Evolutionary conservation across 1,140 invertebrate species (phyloP), one percentile per base, ranked within the genome.

Genomic region (Mamestra configurata): DNA sequence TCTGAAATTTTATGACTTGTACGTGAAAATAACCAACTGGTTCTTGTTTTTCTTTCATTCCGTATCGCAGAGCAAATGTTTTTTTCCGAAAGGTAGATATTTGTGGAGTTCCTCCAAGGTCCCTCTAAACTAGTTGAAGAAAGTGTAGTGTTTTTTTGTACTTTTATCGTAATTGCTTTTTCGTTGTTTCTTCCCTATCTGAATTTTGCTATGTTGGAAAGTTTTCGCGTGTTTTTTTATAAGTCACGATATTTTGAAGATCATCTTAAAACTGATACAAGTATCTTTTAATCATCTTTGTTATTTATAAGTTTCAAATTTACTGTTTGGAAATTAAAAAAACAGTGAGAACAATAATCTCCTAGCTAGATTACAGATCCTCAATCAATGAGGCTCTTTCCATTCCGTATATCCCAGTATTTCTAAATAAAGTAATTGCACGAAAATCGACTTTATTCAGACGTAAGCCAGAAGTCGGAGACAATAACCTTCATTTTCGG

Each of bases 11-110:
- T 57, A 57, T 31, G 24, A 27, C 55, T 27, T 27, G 22, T 57
- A 57, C 55, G 24, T 57, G 22, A 57, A 57, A 57, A 57, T 57
- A 57, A 57, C 22, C 55, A 57, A 13, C 10, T 57, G 55, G 27
- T 27, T 24, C 20, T 24, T 55, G 22, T 57, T 27, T 57, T 57
- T 57, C 24, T 57, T 57, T 27, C 55, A 55, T 57, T 57, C n/a
- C 15, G 13, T 7, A 57, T 27, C 7, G 51, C 22, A 27, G 22
- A 27, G 55, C 4, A 57, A 15, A 27, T 57, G 24, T 57, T 57
- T 31, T 55, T 57, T 57, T 57, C 15, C 3, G 27, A 10, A 15
- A 57, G 24, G 24, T 27, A 27, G 55, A 57, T 57, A 27, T 57
- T 27, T 57, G 22, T 15, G 15, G 13, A 46, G 43, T 15, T 31